These are phyloP conservation scores for Scophthalmus maximus DNA, from an alignment of 2,113 vertebrate genomes.

Conservation along the genomic window DNA sequence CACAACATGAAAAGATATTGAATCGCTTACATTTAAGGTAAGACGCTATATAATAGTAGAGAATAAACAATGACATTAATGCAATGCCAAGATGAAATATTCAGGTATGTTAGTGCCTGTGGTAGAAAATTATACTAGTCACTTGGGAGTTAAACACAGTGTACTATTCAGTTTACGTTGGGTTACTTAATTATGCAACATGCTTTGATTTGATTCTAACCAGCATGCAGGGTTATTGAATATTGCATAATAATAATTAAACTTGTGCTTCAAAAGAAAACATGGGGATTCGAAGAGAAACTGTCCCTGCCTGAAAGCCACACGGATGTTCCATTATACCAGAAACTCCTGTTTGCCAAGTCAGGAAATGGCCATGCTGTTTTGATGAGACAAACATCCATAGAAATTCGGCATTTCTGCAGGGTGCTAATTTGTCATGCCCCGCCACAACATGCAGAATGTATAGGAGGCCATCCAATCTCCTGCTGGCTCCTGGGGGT, in stretches of 20 bases:
- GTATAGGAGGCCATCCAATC: constrained; percentile 59
- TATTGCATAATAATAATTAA: constrained; percentile 42
- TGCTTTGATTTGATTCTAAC: constrained; percentile 29
- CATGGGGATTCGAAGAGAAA: constrained; percentile 55
- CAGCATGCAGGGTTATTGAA: constrained; percentile 24
- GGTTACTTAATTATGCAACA: constrained; percentile 27
- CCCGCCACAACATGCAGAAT: constrained; percentile 67
- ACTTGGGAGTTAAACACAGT: constrained; percentile 29
- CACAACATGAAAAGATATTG: constrained; percentile 18
- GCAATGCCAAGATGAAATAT: constrained; percentile 34
- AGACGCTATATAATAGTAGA: constrained; percentile 9
- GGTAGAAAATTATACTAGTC: constrained; percentile 38
- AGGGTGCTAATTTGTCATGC: constrained; percentile 83
- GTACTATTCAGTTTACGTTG: constrained; percentile 1
- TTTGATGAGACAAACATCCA: constrained; percentile 78
- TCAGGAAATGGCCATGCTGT: constrained; percentile 77
- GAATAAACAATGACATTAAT: constrained; percentile 32
- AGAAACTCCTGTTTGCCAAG: constrained; percentile 68
- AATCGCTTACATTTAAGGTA: not conserved
- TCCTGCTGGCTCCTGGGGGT: constrained; percentile 70
- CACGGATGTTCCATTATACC: constrained; percentile 65
- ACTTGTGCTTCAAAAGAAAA: constrained; percentile 34
- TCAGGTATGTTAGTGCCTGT: constrained; percentile 28
- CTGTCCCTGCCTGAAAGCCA: constrained; percentile 43
- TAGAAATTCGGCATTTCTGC: constrained; percentile 72